A percentile compares a stretch with the other conserved stretches of the same genome.
phyloP scores from a whole-genome alignment of 2,797 vertebrate genomes.

The Spinus pinus region DNA sequence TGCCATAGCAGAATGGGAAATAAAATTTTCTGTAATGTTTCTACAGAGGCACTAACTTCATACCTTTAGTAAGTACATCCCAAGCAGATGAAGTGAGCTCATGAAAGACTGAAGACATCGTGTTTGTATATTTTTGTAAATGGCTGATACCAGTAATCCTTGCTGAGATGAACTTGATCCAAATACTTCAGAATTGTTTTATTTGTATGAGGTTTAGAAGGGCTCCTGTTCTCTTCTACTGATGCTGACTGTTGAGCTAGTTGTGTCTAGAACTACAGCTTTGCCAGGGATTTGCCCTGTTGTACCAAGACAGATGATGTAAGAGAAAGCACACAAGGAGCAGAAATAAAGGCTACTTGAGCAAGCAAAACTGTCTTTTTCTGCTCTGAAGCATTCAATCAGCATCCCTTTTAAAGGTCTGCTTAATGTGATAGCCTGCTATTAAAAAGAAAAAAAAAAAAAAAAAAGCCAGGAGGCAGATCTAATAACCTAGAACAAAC shows the following conservation, averaged over 20 bases:
- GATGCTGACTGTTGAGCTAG: neutral
- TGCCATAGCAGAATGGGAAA: neutral
- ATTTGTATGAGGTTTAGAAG: neutral
- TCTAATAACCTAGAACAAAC: neutral
- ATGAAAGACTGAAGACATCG: neutral
- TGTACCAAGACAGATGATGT: neutral
- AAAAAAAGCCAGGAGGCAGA: neutral
- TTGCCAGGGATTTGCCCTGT: neutral
- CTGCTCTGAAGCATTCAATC: neutral
- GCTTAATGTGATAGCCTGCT: neutral
- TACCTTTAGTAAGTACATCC: neutral
- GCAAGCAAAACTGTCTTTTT: neutral
- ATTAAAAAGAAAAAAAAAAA: neutral
- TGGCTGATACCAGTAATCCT: neutral
- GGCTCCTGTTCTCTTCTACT: neutral
- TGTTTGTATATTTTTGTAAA: neutral
- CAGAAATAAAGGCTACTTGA: slow-evolving; percentile 38
- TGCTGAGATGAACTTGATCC: neutral
- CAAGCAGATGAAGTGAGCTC: neutral
- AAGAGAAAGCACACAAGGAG: neutral
- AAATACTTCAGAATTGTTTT: neutral
- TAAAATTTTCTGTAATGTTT: neutral
- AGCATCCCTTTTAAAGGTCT: neutral
- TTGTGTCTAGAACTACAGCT: neutral
- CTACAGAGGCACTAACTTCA: neutral